Evolutionary conservation across 23 tunicate genomes (phyloP).

Genomic region (Halocynthia aurantium): DNA sequence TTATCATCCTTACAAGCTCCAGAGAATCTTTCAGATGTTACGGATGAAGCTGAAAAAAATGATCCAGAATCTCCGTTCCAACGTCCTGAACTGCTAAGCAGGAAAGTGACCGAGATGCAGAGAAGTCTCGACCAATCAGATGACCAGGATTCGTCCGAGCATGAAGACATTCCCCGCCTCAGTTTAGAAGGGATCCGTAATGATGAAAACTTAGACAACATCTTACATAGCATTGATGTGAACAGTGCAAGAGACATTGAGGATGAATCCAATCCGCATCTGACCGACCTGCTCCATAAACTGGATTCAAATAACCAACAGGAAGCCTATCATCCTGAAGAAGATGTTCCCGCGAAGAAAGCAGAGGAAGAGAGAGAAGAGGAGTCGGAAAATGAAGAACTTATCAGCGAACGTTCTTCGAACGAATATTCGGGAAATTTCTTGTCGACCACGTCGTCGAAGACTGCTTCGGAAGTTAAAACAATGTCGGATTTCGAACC

Average conservation of each 20-base stretch:
- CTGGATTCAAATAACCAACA: slow-evolving; percentile 5
- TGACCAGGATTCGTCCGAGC: not conserved
- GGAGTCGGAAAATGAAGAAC: not conserved
- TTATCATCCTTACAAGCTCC: no score
- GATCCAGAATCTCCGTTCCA: slow-evolving; percentile 1
- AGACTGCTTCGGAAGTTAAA: slow-evolving; percentile 25
- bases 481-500: slow-evolving; percentile 25
- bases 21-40: no score
- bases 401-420: not conserved
- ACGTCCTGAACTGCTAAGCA: slow-evolving; percentile 2
- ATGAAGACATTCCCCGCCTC: not conserved
- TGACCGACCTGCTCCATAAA: slow-evolving; percentile 17
- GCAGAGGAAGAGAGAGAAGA: not conserved
- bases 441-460: not conserved
- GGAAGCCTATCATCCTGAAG: not conserved
- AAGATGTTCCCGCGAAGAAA: not conserved
- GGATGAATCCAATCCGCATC: slow-evolving; percentile 6
- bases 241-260: slow-evolving; percentile 8
- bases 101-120: slow-evolving; percentile 3
- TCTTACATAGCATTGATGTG: slow-evolving; percentile 11
- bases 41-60: not conserved
- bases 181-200: not conserved
- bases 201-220: not conserved
- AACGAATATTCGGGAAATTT: slow-evolving; percentile 18
- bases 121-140: not conserved